Evolutionary conservation across 1,140 invertebrate species (phyloP), one percentile per base, ranked within the genome.

Genomic region (Teleopsis dalmanni): DNA sequence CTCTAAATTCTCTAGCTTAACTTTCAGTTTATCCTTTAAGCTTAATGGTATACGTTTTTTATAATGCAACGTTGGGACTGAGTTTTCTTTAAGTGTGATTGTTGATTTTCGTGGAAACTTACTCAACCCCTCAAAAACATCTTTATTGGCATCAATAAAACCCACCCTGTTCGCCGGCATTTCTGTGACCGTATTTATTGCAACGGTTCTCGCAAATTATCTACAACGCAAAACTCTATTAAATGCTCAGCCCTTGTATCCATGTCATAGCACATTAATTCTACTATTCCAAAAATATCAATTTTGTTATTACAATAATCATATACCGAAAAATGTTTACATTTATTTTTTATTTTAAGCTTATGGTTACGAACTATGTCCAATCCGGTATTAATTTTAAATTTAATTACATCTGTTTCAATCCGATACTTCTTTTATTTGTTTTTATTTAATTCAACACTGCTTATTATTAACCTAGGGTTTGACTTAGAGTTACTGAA

Each of bases 231-330:
- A 35, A 35, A 35, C 6, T 72, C 19, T 71, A 55, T 57, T 71
- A 64, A 13, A 65, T 60, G 10, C 58, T 58, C 35, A 53, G 54
- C 14, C 40, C 53, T 6, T 76, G 57, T 6, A 72, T 70, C 56
- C 74, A 74, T 8, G 70, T 16, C 6, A 44, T n/a, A 21, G 38
- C 10, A 14, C 43, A 47, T 25, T 49, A 54, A 21, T 34, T 52
- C 6, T 31, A 55, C 41, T 46, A 27, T 3, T 50, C 56, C 43
- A 60, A 55, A 16, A 50, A 48, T n/a, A 47, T 57, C 25, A 49
- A 47, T 29, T 54, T 54, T 14, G 54, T 56, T 10, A 44, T 54
- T 13, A 56, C 29, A 13, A 53, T n/a, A 33, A 51, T 31, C 33
- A 29, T n/a, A 43, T 21, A 31, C 48, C 37, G 16, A 58, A 48